These are phyloP conservation scores for Bubalus kerabau DNA, from an alignment of 2,113 vertebrate genomes.

Conservation along the genomic window DNA sequence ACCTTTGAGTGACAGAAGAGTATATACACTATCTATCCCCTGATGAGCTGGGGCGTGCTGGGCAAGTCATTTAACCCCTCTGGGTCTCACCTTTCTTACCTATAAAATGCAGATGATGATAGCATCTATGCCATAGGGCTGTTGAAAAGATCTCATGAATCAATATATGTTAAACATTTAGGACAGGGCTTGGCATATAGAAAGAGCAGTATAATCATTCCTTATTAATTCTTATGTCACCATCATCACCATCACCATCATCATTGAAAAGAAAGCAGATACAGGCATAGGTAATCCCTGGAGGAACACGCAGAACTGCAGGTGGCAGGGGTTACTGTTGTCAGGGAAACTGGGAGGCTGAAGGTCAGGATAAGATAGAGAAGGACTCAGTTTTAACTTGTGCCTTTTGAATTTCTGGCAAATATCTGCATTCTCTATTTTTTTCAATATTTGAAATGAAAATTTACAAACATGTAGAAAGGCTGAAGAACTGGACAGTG, in stretches of 20 bases:
- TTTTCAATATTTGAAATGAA: neutral
- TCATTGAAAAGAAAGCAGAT: too few relatives aligned
- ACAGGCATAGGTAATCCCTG: rapidly evolving
- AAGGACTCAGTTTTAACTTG: neutral
- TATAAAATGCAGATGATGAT: neutral
- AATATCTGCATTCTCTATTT: neutral
- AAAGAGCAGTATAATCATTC: rapidly evolving
- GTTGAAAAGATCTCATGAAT: neutral
- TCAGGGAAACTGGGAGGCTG: neutral
- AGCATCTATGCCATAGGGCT: too few relatives aligned
- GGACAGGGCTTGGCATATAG: neutral
- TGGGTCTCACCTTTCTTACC: neutral
- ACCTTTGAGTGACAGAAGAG: rapidly evolving
- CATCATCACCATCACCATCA: rapidly evolving
- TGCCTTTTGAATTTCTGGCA: neutral
- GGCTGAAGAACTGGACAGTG: neutral
- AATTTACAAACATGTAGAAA: neutral
- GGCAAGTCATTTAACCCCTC: neutral
- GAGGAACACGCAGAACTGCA: neutral
- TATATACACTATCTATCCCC: rapidly evolving
- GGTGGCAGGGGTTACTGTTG: rapidly evolving
- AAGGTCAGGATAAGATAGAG: neutral
- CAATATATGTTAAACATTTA: neutral
- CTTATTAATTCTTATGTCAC: too few relatives aligned
- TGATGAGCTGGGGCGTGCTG: rapidly evolving